A percentile compares a stretch with the other conserved stretches of the same genome.
Conservation (phyloP, 2,113 vertebrate species). For the Phalacrocorax carbo region DNA sequence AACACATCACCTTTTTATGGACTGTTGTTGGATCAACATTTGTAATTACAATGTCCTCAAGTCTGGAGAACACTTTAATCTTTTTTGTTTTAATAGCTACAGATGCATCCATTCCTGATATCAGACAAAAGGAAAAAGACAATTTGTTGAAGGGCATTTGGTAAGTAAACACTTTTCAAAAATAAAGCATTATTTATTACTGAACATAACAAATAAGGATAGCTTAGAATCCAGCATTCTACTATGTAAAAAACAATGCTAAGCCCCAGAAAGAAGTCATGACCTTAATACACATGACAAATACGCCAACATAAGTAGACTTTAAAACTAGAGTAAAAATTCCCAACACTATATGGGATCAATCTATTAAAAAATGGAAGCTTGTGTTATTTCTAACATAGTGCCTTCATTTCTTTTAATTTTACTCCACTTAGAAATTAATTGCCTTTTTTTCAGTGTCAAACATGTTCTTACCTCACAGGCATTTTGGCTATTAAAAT, state of each 20-base stretch:
- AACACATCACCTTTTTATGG: constrained; percentile 86
- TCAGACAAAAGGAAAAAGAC: neutral
- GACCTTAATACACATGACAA: neutral
- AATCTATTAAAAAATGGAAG: neutral
- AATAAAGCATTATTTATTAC: neutral
- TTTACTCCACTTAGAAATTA: neutral
- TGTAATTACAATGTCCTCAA: constrained; percentile 85
- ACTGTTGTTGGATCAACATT: constrained; percentile 84
- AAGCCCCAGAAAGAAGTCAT: neutral
- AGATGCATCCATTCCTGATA: constrained; percentile 85
- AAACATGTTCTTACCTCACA: neutral
- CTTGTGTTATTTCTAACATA: neutral
- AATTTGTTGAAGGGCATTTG: neutral
- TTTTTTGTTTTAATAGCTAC: constrained; percentile 78
- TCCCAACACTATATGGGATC: neutral
- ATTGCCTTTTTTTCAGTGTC: neutral
- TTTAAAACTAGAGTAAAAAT: neutral
- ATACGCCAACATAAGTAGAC: neutral
- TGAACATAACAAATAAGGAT: neutral
- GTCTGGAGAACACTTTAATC: constrained; percentile 83
- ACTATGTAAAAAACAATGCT: neutral
- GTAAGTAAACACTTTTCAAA: neutral
- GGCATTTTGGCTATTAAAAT: neutral
- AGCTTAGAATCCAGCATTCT: neutral
- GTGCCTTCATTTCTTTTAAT: neutral